Conservation (phyloP, 2,113 vertebrate genomes). For the Candoia aspera region DNA sequence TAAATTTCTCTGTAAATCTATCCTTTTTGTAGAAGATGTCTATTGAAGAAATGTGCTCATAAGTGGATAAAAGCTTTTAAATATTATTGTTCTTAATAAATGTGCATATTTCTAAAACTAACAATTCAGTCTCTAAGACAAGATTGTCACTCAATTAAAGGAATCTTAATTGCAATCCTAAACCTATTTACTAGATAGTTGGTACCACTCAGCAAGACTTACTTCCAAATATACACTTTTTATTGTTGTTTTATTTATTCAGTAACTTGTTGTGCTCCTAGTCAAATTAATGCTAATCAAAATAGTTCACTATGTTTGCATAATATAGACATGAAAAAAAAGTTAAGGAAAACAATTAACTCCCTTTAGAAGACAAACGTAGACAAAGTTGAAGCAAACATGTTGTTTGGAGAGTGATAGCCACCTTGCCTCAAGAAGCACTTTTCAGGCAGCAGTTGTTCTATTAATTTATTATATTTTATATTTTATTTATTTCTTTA, state of each 20-base stretch:
- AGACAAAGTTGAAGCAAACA: neutral
- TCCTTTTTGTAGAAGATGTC: neutral
- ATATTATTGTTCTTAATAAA: slow-evolving; percentile 25
- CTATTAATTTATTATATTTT: neutral
- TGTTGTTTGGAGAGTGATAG: neutral
- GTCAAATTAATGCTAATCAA: neutral
- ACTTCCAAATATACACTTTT: neutral
- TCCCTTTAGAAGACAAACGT: neutral
- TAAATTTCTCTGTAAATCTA: slow-evolving; percentile 15
- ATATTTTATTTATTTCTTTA: neutral
- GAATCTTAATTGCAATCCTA: neutral
- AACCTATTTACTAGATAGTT: neutral
- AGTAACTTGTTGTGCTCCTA: neutral
- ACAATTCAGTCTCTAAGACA: neutral
- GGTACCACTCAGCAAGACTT: neutral
- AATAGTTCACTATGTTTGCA: neutral
- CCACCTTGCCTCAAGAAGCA: neutral
- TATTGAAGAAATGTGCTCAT: neutral
- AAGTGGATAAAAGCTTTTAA: slow-evolving; percentile 25
- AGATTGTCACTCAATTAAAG: neutral
- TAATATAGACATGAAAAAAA: neutral
- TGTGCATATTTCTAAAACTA: neutral
- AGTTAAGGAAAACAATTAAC: neutral
- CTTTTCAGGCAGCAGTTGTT: neutral
- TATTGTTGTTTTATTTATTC: neutral